phyloP scores from a whole-genome alignment of 2,113 vertebrate genomes.

The Triplophysa tibetana region DNA sequence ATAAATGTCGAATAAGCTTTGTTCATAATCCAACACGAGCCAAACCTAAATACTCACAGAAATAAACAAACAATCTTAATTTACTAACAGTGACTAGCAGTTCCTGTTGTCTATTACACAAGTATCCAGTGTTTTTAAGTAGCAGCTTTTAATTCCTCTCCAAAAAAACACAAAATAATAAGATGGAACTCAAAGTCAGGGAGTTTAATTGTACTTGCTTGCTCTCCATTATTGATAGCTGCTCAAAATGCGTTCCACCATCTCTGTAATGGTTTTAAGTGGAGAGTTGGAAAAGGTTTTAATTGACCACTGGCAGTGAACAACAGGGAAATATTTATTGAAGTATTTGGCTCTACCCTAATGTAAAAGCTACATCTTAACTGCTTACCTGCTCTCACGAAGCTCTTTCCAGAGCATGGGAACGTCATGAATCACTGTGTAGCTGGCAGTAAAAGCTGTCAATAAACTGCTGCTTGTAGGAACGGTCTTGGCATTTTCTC shows the following conservation, averaged over 20 bases:
- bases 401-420: constrained; percentile 10
- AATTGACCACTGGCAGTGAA: background rate
- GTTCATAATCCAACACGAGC: constrained; percentile 6
- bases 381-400: constrained; percentile 10
- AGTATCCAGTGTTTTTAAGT: background rate
- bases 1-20: constrained; percentile 17
- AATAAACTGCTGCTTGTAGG: background rate
- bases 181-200: background rate
- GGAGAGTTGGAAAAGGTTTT: background rate
- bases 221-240: background rate
- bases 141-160: background rate
- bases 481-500: too few relatives aligned
- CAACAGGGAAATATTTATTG: background rate
- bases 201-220: constrained; percentile 1
- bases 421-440: background rate
- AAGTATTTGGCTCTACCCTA: background rate
- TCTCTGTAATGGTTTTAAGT: constrained; percentile 14
- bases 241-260: background rate
- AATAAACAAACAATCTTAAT: constrained; percentile 13
- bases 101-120: background rate
- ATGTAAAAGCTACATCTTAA: background rate
- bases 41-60: background rate
- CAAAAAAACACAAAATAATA: background rate
- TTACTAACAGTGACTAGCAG: background rate
- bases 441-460: background rate